phyloP scores from a whole-genome alignment of 2,888 invertebrate genomes.

The Spisula solida region DNA sequence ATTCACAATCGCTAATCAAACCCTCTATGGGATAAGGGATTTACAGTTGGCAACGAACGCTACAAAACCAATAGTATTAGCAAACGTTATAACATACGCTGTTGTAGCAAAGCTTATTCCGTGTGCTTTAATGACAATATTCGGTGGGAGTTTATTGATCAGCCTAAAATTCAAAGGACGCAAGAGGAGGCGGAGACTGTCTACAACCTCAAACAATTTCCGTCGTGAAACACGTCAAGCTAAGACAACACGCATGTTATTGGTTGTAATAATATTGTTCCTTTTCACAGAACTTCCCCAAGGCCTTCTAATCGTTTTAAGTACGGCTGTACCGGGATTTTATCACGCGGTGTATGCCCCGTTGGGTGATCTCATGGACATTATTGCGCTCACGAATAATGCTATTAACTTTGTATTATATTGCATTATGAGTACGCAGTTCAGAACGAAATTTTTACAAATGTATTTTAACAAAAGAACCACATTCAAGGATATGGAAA shows the following conservation, averaged over 20 bases:
- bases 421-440: conserved; percentile 97
- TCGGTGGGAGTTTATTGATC: conserved; percentile 87
- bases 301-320: conserved; percentile 92
- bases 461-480: conserved; percentile 78
- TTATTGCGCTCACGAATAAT: conserved; percentile 95
- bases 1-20: conserved; percentile 64
- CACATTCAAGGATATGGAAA: conserved; percentile 70
- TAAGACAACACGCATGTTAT: conserved; percentile 95
- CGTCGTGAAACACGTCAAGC: conserved; percentile 86
- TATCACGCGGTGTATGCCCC: conserved; percentile 89
- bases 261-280: conserved; percentile 95
- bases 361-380: conserved; percentile 94
- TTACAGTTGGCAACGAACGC: conserved; percentile 78
- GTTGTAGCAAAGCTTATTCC: conserved; percentile 97
- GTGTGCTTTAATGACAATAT: conserved; percentile 94
- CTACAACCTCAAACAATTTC: conserved; percentile 74
- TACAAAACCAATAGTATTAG: conserved; percentile 75
- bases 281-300: conserved; percentile 96
- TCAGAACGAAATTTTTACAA: conserved; percentile 87
- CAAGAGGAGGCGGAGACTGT: conserved; percentile 76
- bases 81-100: conserved; percentile 88
- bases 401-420: conserved; percentile 97
- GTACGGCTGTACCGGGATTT: conserved; percentile 92
- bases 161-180: conserved; percentile 77
- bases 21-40: conserved; percentile 76